phyloP scores from a whole-genome alignment of 2,888 invertebrate genomes.

The Junonia oenone region DNA sequence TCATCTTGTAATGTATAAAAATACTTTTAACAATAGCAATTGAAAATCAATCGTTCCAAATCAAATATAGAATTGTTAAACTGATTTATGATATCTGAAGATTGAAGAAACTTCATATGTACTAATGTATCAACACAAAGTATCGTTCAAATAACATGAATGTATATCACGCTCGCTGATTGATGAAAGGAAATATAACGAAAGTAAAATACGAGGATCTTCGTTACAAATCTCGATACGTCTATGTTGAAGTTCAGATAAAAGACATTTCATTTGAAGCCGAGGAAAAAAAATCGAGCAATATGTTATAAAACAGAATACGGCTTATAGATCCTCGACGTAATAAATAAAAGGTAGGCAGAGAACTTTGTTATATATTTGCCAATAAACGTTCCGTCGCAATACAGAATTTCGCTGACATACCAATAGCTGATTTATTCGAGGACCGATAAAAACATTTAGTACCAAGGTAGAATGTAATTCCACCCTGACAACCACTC shows the following conservation, averaged over 20 bases:
- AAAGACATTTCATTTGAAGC: constrained; percentile 4
- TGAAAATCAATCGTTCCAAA: no score
- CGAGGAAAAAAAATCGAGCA: constrained; percentile 8
- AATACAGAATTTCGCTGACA: constrained; percentile 31
- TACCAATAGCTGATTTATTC: constrained; percentile 39
- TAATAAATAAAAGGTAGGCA: constrained; percentile 29
- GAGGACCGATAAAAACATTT: constrained; percentile 42
- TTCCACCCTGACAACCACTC: constrained; percentile 49
- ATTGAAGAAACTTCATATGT: not conserved
- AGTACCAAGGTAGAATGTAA: constrained; percentile 50
- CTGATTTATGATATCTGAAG: not conserved
- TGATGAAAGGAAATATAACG: not conserved
- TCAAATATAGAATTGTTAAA: no score
- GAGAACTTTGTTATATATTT: constrained; percentile 31
- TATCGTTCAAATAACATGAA: not conserved
- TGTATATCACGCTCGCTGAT: not conserved
- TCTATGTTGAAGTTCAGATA: constrained; percentile 7
- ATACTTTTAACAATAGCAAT: no score
- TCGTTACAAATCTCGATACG: not conserved
- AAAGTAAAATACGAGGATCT: not conserved
- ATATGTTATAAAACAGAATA: constrained; percentile 22
- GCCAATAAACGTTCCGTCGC: constrained; percentile 29
- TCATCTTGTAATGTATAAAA: no score
- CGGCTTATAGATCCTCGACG: constrained; percentile 20
- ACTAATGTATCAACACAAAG: not conserved